Percentiles rank a stretch among this genome's conserved stretches.
phyloP scores from a whole-genome alignment of 2,113 vertebrate genomes.

The Gyps fulvus region DNA sequence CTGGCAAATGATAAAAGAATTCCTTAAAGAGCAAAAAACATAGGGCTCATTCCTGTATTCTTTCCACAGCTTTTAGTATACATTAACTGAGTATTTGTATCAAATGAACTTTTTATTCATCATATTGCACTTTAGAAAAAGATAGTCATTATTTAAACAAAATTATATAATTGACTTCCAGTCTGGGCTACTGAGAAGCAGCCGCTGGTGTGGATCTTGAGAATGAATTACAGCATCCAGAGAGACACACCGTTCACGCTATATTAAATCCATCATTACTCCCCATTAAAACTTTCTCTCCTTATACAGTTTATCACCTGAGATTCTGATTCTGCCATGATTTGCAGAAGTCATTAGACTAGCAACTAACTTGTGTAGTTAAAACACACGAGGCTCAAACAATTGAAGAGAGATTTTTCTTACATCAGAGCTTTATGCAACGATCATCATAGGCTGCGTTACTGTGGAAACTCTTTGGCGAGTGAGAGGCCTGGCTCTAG shows the following conservation, averaged over 20 bases:
- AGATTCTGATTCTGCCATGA: background rate
- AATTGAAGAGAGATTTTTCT: too few species aligned
- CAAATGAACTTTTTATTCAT: background rate
- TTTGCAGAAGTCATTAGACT: too few species aligned
- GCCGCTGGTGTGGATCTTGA: background rate
- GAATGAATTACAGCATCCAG: background rate
- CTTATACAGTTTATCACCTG: fast-evolving
- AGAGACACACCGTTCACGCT: fast-evolving
- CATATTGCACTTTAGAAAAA: background rate
- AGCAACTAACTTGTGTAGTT: too few species aligned
- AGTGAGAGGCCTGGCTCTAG: background rate
- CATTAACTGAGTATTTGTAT: background rate
- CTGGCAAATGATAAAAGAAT: background rate
- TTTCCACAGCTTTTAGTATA: background rate
- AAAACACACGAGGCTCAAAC: background rate
- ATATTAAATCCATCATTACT: background rate
- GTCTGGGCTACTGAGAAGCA: background rate
- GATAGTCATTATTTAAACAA: background rate
- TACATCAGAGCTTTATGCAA: background rate
- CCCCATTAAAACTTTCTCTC: background rate
- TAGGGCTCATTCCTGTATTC: background rate
- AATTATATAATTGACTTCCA: background rate
- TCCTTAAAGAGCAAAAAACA: background rate
- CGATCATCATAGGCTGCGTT: fast-evolving
- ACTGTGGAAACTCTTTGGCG: background rate